Percentiles rank a stretch among this genome's conserved stretches.
Evolutionary conservation across 2,797 vertebrate genomes (phyloP).

Genomic region (Sarcophilus harrisii): DNA sequence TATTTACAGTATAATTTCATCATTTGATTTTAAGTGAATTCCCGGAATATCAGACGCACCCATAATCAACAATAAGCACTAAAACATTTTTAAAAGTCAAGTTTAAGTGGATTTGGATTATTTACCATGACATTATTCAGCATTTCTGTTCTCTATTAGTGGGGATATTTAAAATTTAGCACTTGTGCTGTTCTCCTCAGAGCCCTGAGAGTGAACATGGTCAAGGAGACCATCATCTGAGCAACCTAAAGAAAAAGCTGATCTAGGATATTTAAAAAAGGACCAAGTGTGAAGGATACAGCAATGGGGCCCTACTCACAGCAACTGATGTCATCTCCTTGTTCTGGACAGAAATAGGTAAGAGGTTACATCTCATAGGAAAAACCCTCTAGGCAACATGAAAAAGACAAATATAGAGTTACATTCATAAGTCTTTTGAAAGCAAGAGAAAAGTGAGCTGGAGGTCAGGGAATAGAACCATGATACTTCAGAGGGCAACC

Average conservation of each 20-base stretch:
- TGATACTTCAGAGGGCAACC: neutral
- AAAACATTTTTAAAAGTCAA: neutral
- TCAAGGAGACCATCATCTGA: neutral
- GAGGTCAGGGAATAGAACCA: neutral
- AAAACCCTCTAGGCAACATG: neutral
- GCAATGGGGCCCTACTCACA: neutral
- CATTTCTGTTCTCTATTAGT: neutral
- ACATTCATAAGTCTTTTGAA: neutral
- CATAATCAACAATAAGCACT: neutral
- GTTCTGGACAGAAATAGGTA: neutral
- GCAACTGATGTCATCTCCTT: neutral
- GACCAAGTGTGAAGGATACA: neutral
- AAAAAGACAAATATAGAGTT: neutral
- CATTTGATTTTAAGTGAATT: conserved; percentile 42
- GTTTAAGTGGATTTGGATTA: neutral
- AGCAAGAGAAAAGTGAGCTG: neutral
- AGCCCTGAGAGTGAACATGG: neutral
- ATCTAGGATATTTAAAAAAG: neutral
- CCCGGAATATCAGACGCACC: conserved; percentile 10
- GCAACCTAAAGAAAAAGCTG: neutral
- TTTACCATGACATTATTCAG: neutral
- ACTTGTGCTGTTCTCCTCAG: neutral
- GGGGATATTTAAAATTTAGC: neutral
- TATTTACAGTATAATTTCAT: conserved; percentile 27
- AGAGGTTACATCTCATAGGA: neutral